Conservation (phyloP, 1,140 invertebrate genomes). For the Drosophila pseudoobscura region DNA sequence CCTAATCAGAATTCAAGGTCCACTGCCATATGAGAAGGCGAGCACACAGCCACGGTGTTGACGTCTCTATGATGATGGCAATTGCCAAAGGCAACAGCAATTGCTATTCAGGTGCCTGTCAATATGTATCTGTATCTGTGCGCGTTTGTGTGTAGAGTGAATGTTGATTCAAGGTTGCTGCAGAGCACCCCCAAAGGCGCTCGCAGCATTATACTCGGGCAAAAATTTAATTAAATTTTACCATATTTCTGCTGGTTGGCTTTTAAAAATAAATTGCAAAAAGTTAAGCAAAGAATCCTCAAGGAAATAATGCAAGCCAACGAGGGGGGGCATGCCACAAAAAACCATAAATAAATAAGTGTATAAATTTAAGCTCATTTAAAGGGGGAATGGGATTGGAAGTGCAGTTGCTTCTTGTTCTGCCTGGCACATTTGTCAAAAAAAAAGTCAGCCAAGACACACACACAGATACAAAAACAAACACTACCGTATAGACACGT, state of each 20-base stretch:
- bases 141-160: conserved; percentile 54
- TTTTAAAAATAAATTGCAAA: conserved; percentile 70
- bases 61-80: conserved; percentile 18
- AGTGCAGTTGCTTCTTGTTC: conserved; percentile 26
- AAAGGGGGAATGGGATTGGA: conserved; percentile 21
- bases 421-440: conserved; percentile 56
- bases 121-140: conserved; percentile 32
- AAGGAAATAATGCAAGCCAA: conserved; percentile 42
- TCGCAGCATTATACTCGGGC: conserved; percentile 48
- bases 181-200: conserved; percentile 50
- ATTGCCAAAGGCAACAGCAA: conserved; percentile 64
- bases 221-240: conserved; percentile 75
- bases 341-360: conserved; percentile 61
- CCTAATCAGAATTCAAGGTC: conserved; percentile 80
- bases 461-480: conserved; percentile 19
- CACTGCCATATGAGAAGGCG: conserved; percentile 62
- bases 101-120: conserved; percentile 36
- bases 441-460: conserved; percentile 49
- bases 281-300: conserved; percentile 55
- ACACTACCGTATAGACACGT: conserved; percentile 43
- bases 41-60: conserved; percentile 48
- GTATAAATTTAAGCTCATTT: conserved; percentile 69
- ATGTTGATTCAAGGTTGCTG: conserved; percentile 72
- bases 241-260: conserved; percentile 50
- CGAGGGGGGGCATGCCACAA: neutral